Base-by-base conservation (phyloP, 2,113 vertebrate species). In the Vireo altiloquus region DNA sequence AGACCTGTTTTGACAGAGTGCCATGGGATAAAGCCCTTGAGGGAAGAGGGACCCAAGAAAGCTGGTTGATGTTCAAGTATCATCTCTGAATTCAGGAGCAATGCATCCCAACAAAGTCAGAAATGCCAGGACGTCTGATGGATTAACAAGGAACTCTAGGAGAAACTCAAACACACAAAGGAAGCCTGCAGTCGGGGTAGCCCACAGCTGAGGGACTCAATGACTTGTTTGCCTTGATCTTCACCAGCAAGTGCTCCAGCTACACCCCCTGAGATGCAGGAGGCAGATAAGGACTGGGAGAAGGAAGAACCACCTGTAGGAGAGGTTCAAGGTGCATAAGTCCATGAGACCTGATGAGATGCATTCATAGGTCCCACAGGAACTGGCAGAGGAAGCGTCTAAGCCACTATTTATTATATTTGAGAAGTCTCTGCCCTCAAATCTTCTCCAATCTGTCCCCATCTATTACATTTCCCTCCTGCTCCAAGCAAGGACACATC, bases 401-500 rank as follows among this genome's bases (percentile, higher is more conserved):
- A 74, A 54, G n/a, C 39, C 69, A 54, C 57, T 64, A 28, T 10
- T 28, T 49, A 56, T 19, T 22, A 11, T n/a, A 64, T 39, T 37
- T 64, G 81, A 64, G 28, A 39, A 37, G 40, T 15, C 18, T 71
- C 54, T 31, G 28, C 24, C 28, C 52, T 75, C 28, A 11, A 80
- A 37, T 24, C 76, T 87, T 89, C 42, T 63, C 77, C 28, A 53
- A 53, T 61, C 44, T 63, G 25, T 64, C 35, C 33, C 44, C 39
- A 19, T 4, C 33, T 37, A 50, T 0, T 22, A 33, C 54, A n/a
- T 7, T 31, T 44, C 52, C 35, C 44, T 87, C 24, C 39, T 68
- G 69, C 35, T 77, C 59, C 11, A 21, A 35, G 33, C 20, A 20
- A 66, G 52, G 47, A 47, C n/a, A 19, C 0, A 0, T 39, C 27